Conservation (phyloP, 2,888 invertebrate species). For the Sarcophaga caerulescens region DNA sequence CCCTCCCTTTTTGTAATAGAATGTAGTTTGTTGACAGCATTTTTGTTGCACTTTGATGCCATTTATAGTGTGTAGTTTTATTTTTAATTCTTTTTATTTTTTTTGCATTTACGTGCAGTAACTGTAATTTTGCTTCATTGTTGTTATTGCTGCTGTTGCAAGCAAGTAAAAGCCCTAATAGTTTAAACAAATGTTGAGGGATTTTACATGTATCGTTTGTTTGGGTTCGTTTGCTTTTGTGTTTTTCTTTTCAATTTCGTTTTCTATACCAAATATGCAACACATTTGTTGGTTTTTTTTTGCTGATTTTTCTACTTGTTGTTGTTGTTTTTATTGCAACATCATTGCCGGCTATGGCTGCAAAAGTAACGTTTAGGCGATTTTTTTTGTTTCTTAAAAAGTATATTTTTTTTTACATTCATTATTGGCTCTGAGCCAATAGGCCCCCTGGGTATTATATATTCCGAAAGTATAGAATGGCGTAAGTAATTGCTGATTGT, state of each 20-base stretch:
- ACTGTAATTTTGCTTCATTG: slow-evolving; percentile 11
- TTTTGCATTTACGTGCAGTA: slow-evolving; percentile 32
- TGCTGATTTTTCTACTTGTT: neutral
- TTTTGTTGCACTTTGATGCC: slow-evolving; percentile 68
- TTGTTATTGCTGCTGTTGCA: slow-evolving; percentile 40
- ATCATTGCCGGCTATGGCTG: neutral
- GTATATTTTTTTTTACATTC: no score
- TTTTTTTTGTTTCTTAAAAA: slow-evolving; percentile 27
- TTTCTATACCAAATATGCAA: slow-evolving; percentile 59
- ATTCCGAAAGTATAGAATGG: slow-evolving; percentile 49
- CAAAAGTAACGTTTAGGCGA: slow-evolving; percentile 38
- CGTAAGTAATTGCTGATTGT: slow-evolving; percentile 62
- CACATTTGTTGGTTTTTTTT: slow-evolving; percentile 36
- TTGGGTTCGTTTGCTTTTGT: no score
- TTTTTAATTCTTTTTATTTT: slow-evolving; percentile 42
- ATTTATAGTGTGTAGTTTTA: slow-evolving; percentile 56
- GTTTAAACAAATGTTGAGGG: slow-evolving; percentile 66
- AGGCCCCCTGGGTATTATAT: slow-evolving; percentile 67
- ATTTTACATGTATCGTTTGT: slow-evolving; percentile 59
- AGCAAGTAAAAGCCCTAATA: slow-evolving; percentile 64
- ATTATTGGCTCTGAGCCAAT: slow-evolving; percentile 64
- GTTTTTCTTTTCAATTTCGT: slow-evolving; percentile 28
- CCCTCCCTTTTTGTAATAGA: slow-evolving; percentile 31
- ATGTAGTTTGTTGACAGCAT: slow-evolving; percentile 66
- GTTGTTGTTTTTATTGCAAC: neutral